These are phyloP conservation scores for Hydractinia symbiolongicarpus DNA, from an alignment of 30 jellyfish, hydroid and myxozoan genomes.

Conservation along the genomic window DNA sequence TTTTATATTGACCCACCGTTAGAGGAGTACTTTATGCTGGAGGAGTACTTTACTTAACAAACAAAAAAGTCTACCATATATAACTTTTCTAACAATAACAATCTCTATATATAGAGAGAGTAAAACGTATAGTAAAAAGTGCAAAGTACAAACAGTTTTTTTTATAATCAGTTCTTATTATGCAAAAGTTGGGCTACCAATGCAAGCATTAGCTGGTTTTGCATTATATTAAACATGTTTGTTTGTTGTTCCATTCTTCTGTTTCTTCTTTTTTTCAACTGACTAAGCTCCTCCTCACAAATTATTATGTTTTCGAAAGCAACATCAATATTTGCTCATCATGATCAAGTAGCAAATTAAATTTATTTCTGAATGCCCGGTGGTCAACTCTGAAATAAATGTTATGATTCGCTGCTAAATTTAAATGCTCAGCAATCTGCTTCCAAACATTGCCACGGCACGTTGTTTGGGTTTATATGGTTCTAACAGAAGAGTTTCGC, in stretches of 20 bases:
- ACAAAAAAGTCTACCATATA: not conserved
- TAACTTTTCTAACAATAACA: not conserved
- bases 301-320: not conserved
- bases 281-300: constrained; percentile 20
- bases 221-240: constrained; percentile 5
- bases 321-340: constrained; percentile 1
- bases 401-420: constrained; percentile 17
- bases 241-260: constrained; percentile 6
- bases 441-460: constrained; percentile 38
- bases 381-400: constrained; percentile 20
- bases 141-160: not conserved
- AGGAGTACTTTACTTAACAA: not conserved
- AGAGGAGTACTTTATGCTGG: constrained; percentile 12
- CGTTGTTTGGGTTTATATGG: constrained; percentile 15
- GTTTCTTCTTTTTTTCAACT: not conserved
- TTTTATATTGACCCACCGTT: constrained; percentile 40
- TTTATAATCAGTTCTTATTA: not conserved
- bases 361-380: constrained; percentile 40
- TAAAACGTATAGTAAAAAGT: not conserved
- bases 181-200: not conserved
- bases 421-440: constrained; percentile 19
- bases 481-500: constrained; percentile 19
- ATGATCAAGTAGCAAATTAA: not conserved
- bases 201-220: not conserved
- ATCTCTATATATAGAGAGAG: not conserved